These are phyloP conservation scores for Molossus alvarezi DNA, from an alignment of 2,797 vertebrate genomes.

Conservation along the genomic window DNA sequence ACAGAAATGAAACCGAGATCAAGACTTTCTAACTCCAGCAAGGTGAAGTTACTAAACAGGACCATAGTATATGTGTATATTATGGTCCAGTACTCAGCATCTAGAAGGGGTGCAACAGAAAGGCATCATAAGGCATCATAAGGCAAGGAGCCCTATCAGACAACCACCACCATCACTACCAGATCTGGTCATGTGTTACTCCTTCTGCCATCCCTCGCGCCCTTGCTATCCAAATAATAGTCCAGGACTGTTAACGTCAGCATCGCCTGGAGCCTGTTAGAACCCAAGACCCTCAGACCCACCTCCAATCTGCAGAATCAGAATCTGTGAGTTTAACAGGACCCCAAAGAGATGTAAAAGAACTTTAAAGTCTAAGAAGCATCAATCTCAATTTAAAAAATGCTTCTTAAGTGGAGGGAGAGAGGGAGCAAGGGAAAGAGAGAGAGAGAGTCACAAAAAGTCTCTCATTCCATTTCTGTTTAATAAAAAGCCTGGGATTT, in stretches of 20 bases:
- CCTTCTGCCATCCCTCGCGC: background rate
- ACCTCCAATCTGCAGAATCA: background rate
- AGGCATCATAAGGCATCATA: background rate
- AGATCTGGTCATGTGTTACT: too few relatives aligned
- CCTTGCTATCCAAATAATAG: background rate
- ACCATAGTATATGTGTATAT: background rate
- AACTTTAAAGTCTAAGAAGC: constrained; percentile 22
- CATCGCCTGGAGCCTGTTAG: background rate
- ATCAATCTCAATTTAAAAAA: constrained; percentile 34
- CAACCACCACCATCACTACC: too few relatives aligned
- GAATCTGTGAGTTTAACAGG: background rate
- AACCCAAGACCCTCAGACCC: background rate
- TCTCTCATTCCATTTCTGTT: background rate
- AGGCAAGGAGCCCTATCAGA: background rate
- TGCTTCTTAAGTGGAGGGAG: background rate
- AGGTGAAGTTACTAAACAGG: background rate
- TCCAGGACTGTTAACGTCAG: background rate
- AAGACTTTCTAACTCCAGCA: background rate
- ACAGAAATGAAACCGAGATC: background rate
- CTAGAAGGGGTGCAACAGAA: background rate
- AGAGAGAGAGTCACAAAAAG: constrained; percentile 46
- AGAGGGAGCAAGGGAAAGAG: background rate
- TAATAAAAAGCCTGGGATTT: constrained; percentile 72
- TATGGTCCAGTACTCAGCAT: background rate
- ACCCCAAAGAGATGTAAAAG: background rate